Base-by-base conservation (phyloP, 2,113 vertebrate genomes). In the Empidonax traillii region DNA sequence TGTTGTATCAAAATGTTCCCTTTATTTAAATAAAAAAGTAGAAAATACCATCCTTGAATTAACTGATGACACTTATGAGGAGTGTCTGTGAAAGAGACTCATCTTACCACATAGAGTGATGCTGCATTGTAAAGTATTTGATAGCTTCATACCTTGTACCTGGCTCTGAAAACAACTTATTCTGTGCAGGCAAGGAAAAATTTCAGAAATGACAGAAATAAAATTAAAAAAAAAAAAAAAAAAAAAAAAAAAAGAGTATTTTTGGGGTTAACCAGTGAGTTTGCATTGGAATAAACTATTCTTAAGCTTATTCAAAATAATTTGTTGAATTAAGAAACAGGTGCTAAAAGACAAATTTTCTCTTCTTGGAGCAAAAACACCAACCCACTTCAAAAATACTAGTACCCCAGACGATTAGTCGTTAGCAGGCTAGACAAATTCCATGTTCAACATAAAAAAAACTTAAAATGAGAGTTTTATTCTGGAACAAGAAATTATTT, bases 401-500 rank as follows among this genome's bases (percentile, higher is more conserved):
- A 25, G 23, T 21, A 49, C 35, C n/a, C 62, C 69, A 82, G 79
- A 24, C 61, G 81, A 72, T 35, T 68, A n/a, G 21, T 68, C 67
- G 25, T 39, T 37, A 78, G 43, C n/a, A 68, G 76, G 73, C 76
- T 82, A 96, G 69, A 86, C 68, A 82, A 91, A 87, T 55, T 87
- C 86, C 66, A 87, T 0, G 2, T 27, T 69, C 28, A 71, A 86
- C 76, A 69, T 61, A 53, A 89, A 93, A 93, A 87, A 8, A 44
- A 15, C 41, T 91, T 89, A 89, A 88, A 80, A 47, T 14, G 6
- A 84, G 49, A 65, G 49, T 89, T 94, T 83, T 47, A 93, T 63
- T 86, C 85, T 78, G 85, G 75, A 94, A 84, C n/a, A 92, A 94
- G 59, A 94, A 92, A 96, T 89, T 77, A 90, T 89, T 93, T 88